phyloP scores from a whole-genome alignment of 1,140 invertebrate genomes.

The Teleogryllus occipitalis region DNA sequence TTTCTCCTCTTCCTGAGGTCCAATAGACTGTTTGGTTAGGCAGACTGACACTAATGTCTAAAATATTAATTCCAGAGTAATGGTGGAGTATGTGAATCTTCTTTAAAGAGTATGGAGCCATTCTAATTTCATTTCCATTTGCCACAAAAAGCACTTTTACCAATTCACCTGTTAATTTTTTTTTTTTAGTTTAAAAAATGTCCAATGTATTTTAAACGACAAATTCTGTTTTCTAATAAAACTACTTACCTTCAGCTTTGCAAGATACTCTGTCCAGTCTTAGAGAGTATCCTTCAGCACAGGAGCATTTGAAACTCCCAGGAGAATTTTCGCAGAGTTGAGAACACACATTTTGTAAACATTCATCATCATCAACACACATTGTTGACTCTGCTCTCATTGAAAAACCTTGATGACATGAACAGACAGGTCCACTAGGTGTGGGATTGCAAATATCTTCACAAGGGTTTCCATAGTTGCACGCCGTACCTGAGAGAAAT shows the following conservation, averaged over 20 bases:
- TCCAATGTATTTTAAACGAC: no score
- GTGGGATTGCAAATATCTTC: constrained; percentile 67
- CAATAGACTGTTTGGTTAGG: neutral
- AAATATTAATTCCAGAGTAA: neutral
- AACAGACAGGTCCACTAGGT: constrained; percentile 66
- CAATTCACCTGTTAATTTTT: neutral
- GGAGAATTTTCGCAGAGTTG: constrained; percentile 74
- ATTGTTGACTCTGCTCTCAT: constrained; percentile 44
- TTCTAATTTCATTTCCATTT: neutral
- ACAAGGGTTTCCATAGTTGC: constrained; percentile 39
- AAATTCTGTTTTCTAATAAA: no score
- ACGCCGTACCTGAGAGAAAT: constrained; percentile 25
- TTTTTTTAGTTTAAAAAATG: no score
- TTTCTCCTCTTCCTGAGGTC: neutral
- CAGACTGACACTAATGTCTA: neutral
- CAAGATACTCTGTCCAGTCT: constrained; percentile 57
- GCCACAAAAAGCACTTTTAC: neutral
- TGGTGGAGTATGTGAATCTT: neutral
- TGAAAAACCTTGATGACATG: constrained; percentile 61
- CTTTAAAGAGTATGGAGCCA: neutral
- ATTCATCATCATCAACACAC: constrained; percentile 75
- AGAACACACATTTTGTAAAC: constrained; percentile 60
- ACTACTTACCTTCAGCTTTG: constrained; percentile 45
- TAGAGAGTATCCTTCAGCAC: constrained; percentile 64
- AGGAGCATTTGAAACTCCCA: constrained; percentile 75